A percentile compares a stretch with the other conserved stretches of the same genome.
These are phyloP conservation scores for Podarcis muralis DNA, from an alignment of 2,113 vertebrate genomes.

Conservation along the genomic window DNA sequence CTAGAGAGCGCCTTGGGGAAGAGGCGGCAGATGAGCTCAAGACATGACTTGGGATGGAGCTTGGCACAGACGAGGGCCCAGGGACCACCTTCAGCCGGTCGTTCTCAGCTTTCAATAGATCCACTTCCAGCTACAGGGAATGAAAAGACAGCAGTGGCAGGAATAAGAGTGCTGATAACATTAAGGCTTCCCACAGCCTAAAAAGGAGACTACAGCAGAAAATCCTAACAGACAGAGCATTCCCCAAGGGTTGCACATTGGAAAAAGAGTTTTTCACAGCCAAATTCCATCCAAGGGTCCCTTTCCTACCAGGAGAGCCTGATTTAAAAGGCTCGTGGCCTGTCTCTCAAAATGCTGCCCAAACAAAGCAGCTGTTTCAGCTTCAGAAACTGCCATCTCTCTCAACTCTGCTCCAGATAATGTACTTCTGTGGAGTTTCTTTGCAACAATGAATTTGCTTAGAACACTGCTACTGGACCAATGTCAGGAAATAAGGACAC, in stretches of 20 bases:
- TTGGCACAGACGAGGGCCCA: constrained; percentile 62
- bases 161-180: not conserved
- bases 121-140: constrained; percentile 86
- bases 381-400: not conserved
- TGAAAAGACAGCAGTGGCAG: not conserved
- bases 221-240: not conserved
- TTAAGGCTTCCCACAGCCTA: not conserved
- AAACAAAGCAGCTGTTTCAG: not conserved
- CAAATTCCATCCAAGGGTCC: not conserved
- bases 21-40: constrained; percentile 79
- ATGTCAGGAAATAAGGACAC: not conserved
- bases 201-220: not conserved
- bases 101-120: constrained; percentile 92
- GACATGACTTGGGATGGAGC: constrained; percentile 79
- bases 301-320: not conserved
- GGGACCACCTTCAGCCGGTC: constrained; percentile 92
- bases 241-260: not conserved
- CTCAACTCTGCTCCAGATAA: not conserved
- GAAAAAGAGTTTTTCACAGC: not conserved
- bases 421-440: no score
- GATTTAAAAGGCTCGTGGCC: not conserved
- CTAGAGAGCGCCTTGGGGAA: constrained; percentile 85
- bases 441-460: not conserved
- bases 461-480: not conserved
- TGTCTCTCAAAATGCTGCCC: not conserved